phyloP scores from a whole-genome alignment of 2,113 vertebrate species.

The Poeciliopsis occidentalis region DNA sequence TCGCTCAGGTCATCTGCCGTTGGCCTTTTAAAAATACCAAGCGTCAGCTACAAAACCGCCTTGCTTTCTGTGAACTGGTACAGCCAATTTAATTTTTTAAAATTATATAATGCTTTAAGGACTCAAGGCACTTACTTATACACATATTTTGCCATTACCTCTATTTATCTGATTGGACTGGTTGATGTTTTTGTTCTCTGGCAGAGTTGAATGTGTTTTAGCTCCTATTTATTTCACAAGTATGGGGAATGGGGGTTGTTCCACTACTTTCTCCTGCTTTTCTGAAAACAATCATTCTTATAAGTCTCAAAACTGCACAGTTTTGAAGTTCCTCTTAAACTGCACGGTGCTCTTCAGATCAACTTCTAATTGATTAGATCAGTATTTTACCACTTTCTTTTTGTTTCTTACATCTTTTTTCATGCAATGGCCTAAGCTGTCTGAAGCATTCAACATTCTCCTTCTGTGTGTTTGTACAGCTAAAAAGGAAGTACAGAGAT shows the following conservation, averaged over 20 bases:
- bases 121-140: too few species aligned
- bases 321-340: neutral
- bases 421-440: neutral
- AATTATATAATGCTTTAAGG: too few species aligned
- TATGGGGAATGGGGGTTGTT: neutral
- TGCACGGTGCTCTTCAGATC: neutral
- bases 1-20: neutral
- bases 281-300: neutral
- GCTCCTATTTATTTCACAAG: too few species aligned
- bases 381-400: too few species aligned
- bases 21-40: conserved; percentile 36
- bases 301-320: neutral
- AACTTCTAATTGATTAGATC: neutral
- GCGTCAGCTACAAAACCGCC: conserved; percentile 2
- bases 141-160: too few species aligned
- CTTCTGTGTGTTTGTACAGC: neutral
- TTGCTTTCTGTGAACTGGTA: conserved; percentile 6
- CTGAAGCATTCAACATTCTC: neutral
- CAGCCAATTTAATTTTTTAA: neutral
- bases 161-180: too few species aligned
- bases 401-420: neutral
- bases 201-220: too few species aligned
- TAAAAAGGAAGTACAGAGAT: neutral
- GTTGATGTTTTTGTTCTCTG: too few species aligned
- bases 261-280: neutral